Evolutionary conservation across 2,797 vertebrate species (phyloP).

Genomic region (Urosaurus nigricauda): DNA sequence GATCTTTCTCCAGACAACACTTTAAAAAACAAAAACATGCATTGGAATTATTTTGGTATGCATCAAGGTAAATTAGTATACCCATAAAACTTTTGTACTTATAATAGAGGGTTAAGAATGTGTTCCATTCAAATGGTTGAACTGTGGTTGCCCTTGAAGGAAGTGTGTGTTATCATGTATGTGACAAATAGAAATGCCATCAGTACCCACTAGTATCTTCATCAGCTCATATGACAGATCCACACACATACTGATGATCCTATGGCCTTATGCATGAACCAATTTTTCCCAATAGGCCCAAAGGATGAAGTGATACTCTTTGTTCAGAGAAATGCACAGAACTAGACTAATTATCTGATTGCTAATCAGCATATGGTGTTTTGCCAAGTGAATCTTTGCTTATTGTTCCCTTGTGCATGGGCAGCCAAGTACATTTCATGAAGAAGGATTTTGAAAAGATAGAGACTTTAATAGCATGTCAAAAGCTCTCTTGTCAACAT

Average conservation of each 20-base stretch:
- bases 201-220: background rate
- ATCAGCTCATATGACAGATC: background rate
- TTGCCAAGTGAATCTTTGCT: constrained; percentile 40
- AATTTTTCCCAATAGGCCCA: constrained; percentile 50
- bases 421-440: background rate
- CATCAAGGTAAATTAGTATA: background rate
- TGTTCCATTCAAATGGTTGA: background rate
- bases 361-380: constrained; percentile 7
- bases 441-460: background rate
- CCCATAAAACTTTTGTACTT: background rate
- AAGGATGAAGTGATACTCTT: background rate
- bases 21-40: background rate
- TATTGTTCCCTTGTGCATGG: constrained; percentile 16
- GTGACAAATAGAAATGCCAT: background rate
- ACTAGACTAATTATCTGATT: constrained; percentile 11
- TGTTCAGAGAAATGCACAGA: constrained; percentile 38
- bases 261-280: constrained; percentile 27
- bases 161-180: background rate
- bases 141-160: background rate
- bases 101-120: background rate
- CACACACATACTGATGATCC: constrained; percentile 20
- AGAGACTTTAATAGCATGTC: background rate
- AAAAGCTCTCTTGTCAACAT: background rate
- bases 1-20: background rate
- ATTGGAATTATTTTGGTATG: background rate